phyloP scores from a whole-genome alignment of 2,113 vertebrate genomes.

The Pygoscelis adeliae region DNA sequence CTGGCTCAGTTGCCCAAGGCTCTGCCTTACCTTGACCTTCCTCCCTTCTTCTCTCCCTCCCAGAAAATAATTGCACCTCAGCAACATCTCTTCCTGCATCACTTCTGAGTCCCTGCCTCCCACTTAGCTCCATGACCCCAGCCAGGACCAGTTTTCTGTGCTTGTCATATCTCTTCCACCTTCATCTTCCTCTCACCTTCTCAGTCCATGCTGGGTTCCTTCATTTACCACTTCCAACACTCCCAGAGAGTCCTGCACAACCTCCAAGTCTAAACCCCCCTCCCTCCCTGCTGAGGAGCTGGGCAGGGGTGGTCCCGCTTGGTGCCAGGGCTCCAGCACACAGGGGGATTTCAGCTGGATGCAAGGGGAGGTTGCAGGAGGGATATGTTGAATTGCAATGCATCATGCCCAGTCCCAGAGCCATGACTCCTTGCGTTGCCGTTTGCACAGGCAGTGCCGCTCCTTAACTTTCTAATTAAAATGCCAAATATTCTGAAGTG shows the following conservation, averaged over 20 bases:
- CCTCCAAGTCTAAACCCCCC: too few relatives aligned
- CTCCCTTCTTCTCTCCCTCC: neutral
- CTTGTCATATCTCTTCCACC: neutral
- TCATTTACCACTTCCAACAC: neutral
- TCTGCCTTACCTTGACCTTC: neutral
- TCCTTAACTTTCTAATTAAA: neutral
- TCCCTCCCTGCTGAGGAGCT: neutral
- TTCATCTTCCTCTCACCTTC: neutral
- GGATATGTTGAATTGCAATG: neutral
- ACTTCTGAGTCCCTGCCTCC: neutral
- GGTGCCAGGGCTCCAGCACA: neutral
- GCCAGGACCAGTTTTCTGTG: neutral
- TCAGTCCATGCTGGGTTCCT: neutral
- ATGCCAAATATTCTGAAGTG: neutral
- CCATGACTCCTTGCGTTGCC: rapidly evolving
- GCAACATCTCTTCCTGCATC: neutral
- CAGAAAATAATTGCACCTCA: neutral
- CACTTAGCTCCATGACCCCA: neutral
- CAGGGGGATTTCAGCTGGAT: neutral
- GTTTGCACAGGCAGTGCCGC: neutral
- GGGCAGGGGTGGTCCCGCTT: neutral
- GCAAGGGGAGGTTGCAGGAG: neutral
- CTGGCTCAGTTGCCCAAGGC: neutral
- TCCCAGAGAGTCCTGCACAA: neutral
- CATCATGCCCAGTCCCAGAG: rapidly evolving